Conservation (phyloP, 2,113 vertebrate genomes). For the Heterotilapia buettikoferi region DNA sequence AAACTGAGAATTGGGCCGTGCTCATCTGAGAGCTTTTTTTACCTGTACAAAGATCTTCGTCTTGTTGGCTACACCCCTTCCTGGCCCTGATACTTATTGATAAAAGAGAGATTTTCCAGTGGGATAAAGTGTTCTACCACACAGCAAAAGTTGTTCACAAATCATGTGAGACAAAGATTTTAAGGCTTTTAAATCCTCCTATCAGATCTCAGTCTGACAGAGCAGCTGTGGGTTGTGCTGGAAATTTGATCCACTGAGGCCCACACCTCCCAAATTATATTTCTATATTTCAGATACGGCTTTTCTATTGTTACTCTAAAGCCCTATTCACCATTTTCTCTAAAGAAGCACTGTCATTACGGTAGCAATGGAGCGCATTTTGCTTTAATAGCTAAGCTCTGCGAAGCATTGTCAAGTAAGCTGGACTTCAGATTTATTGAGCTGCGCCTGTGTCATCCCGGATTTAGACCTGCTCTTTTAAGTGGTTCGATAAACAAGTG, state of each 20-base stretch:
- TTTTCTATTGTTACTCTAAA: neutral
- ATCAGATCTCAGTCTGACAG: neutral
- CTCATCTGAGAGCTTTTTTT: neutral
- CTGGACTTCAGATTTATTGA: neutral
- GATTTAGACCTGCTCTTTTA: neutral
- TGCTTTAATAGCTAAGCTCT: neutral
- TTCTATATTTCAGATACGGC: neutral
- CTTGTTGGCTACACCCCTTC: neutral
- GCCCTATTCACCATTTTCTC: neutral
- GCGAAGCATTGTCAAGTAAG: neutral
- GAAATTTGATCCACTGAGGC: neutral
- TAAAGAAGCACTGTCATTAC: neutral
- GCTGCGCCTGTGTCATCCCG: neutral
- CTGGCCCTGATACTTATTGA: neutral
- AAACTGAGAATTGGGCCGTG: neutral
- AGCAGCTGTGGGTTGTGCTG: neutral
- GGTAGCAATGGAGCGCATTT: neutral
- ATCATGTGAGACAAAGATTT: neutral
- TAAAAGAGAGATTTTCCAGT: neutral
- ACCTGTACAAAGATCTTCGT: neutral
- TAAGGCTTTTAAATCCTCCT: neutral
- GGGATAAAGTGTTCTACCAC: neutral
- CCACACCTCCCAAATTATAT: neutral
- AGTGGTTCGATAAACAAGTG: neutral
- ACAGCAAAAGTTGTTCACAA: neutral